Evolutionary conservation across 53 echinoderm and acorn worm genomes (phyloP).

Genomic region (Antedon mediterranea): DNA sequence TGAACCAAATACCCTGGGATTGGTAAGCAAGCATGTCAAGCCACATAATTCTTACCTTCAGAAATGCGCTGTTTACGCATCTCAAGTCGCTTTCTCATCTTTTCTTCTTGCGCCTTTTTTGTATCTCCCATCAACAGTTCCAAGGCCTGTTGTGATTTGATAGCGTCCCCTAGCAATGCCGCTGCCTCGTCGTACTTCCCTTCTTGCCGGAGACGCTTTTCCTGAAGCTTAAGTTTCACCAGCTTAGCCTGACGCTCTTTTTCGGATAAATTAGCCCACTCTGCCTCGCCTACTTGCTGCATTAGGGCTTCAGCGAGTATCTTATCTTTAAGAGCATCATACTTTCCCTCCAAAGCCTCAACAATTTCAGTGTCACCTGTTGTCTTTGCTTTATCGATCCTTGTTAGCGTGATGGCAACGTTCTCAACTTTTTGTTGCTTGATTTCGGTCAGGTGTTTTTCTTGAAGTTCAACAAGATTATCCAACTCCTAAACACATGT

Average conservation of each 20-base stretch:
- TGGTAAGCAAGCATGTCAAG: too few relatives aligned
- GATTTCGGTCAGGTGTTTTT: constrained; percentile 50
- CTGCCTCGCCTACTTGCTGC: constrained; percentile 94
- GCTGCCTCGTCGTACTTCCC: constrained; percentile 89
- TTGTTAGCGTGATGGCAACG: constrained; percentile 60
- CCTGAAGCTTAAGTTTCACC: constrained; percentile 75
- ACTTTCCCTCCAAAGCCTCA: constrained; percentile 85
- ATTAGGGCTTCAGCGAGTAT: constrained; percentile 87
- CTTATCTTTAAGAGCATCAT: constrained; percentile 84
- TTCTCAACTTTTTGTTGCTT: constrained; percentile 57
- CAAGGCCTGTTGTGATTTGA: constrained; percentile 65
- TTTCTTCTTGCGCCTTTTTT: constrained; percentile 56
- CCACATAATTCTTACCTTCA: constrained; percentile 21
- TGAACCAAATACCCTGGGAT: too few relatives aligned
- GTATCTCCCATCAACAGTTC: constrained; percentile 68
- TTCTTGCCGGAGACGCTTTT: constrained; percentile 62
- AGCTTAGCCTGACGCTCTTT: constrained; percentile 77
- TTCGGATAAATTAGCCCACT: constrained; percentile 76
- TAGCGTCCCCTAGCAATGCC: constrained; percentile 75
- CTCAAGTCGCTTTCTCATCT: constrained; percentile 59
- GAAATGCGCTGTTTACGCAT: constrained; percentile 37
- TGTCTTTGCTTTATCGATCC: constrained; percentile 42
- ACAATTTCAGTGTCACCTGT: constrained; percentile 74
- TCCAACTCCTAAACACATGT: constrained; percentile 54
- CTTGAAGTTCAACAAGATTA: constrained; percentile 55